Conservation (phyloP, 2,888 invertebrate species). For the Ctenicera cuprea region DNA sequence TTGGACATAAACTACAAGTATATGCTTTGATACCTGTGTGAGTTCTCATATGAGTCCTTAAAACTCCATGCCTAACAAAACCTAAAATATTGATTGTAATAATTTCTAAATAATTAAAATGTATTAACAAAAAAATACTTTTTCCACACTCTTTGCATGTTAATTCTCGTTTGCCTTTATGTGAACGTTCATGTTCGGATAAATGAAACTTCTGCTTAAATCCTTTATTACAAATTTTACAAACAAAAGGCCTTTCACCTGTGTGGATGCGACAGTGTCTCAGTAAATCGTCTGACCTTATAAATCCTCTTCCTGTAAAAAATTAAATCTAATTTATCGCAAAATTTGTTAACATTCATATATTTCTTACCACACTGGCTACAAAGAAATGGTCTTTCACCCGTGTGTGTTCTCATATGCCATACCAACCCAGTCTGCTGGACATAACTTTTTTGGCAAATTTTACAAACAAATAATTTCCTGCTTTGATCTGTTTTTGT, state of each 20-base stretch:
- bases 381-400: conserved; percentile 59
- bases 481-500: conserved; percentile 15
- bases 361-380: conserved; percentile 56
- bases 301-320: conserved; percentile 56
- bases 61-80: conserved; percentile 56
- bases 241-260: conserved; percentile 60
- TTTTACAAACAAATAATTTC: conserved; percentile 46
- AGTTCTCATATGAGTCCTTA: conserved; percentile 57
- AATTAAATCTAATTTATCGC: conserved; percentile 43
- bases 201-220: conserved; percentile 62
- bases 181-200: conserved; percentile 60
- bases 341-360: conserved; percentile 2
- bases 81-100: conserved; percentile 25
- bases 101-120: background rate
- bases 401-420: conserved; percentile 54
- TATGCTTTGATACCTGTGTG: conserved; percentile 57
- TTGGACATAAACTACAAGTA: conserved; percentile 53
- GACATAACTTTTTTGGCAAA: conserved; percentile 53
- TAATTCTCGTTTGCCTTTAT: conserved; percentile 53
- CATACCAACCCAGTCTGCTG: conserved; percentile 49
- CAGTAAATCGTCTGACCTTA: conserved; percentile 57
- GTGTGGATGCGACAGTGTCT: conserved; percentile 58
- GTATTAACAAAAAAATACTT: conserved; percentile 36
- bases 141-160: conserved; percentile 57
- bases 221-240: conserved; percentile 58